Evolutionary conservation across 53 echinoderm and acorn worm species (phyloP).

Genomic region (Paracentrotus lividus): DNA sequence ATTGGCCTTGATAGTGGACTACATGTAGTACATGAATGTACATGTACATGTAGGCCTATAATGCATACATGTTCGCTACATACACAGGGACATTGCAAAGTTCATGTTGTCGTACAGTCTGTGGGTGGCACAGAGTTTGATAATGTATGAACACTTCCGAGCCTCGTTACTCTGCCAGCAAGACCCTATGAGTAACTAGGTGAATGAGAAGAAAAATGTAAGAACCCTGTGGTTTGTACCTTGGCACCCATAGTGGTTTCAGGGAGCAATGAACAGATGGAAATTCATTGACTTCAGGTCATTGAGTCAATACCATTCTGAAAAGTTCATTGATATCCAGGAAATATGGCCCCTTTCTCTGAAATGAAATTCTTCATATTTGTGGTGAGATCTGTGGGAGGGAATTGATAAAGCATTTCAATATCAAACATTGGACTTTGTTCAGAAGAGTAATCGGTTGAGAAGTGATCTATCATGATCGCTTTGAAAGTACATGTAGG

Average conservation of each 20-base stretch:
- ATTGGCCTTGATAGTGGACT: background rate
- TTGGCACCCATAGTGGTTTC: conserved; percentile 26
- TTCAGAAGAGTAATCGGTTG: background rate
- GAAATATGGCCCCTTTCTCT: background rate
- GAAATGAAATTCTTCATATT: background rate
- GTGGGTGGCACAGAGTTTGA: conserved; percentile 50
- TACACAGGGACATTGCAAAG: conserved; percentile 24
- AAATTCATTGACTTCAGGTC: conserved; percentile 4
- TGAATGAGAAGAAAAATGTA: background rate
- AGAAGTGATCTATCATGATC: background rate
- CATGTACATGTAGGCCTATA: background rate
- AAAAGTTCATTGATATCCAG: conserved; percentile 26
- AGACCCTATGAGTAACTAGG: conserved; percentile 53
- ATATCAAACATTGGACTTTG: conserved; percentile 2
- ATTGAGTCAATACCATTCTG: background rate
- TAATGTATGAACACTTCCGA: conserved; percentile 50
- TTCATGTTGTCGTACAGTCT: conserved; percentile 21
- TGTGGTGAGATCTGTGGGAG: background rate
- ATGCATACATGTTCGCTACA: too few species aligned
- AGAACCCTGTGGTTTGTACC: conserved; percentile 43
- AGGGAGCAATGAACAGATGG: conserved; percentile 38
- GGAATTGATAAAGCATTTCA: background rate
- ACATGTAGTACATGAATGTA: background rate
- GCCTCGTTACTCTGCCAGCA: conserved; percentile 59
- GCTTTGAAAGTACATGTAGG: background rate